phyloP scores from a whole-genome alignment of 92 coral and sea anemone species.

The Desmophyllum pertusum region DNA sequence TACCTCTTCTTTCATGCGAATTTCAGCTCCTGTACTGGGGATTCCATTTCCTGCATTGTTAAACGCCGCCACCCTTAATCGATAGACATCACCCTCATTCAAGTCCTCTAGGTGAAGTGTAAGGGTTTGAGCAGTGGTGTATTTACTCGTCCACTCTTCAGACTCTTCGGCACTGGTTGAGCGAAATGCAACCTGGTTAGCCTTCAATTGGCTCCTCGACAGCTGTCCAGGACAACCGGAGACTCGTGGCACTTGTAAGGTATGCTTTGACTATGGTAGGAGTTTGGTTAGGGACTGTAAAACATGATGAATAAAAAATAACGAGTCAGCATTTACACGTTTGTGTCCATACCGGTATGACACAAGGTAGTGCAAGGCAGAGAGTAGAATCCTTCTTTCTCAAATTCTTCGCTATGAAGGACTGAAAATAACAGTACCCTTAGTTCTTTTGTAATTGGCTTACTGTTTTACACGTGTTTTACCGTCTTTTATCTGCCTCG shows the following conservation, averaged over 20 bases:
- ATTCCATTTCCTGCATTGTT: conserved; percentile 54
- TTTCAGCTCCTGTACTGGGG: conserved; percentile 36
- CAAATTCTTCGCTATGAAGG: no score
- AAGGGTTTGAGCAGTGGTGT: conserved; percentile 9
- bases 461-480: no score
- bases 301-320: not conserved
- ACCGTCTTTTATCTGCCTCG: no score
- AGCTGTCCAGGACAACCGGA: conserved; percentile 50
- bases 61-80: conserved; percentile 48
- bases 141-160: conserved; percentile 30
- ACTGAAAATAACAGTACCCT: no score
- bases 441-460: no score
- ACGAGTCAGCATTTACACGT: no score
- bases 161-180: conserved; percentile 1
- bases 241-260: conserved; percentile 34
- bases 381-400: no score
- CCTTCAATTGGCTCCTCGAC: conserved; percentile 29
- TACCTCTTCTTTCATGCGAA: conserved; percentile 45
- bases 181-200: conserved; percentile 45
- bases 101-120: conserved; percentile 32
- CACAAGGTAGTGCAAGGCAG: no score
- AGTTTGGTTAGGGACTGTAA: conserved; percentile 47
- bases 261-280: conserved; percentile 33
- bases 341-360: no score
- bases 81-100: conserved; percentile 23